These are phyloP conservation scores for Babyrousa celebensis DNA, from an alignment of 2,797 vertebrate species.

Conservation along the genomic window DNA sequence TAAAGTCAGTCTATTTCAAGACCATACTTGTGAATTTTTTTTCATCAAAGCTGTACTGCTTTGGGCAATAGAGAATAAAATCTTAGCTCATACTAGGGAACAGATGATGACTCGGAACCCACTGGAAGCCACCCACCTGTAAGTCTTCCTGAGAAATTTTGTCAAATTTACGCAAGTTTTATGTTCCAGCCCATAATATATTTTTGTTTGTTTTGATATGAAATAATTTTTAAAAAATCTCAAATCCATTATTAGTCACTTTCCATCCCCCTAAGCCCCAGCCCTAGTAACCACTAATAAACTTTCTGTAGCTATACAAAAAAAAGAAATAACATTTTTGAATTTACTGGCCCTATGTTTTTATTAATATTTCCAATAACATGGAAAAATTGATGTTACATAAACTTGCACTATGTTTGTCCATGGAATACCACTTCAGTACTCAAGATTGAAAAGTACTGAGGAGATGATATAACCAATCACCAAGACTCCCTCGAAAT, in stretches of 20 bases:
- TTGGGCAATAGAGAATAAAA: not conserved
- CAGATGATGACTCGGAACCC: not conserved
- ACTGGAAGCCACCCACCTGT: not conserved
- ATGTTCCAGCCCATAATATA: not conserved
- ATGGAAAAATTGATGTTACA: slow-evolving; percentile 50
- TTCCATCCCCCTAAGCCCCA: not conserved
- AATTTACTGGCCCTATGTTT: not conserved
- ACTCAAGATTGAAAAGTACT: not conserved
- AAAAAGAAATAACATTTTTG: slow-evolving; percentile 1
- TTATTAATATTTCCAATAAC: slow-evolving; percentile 63
- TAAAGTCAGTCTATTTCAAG: slow-evolving; percentile 39
- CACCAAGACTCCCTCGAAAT: not conserved
- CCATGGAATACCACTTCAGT: not conserved
- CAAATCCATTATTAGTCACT: not conserved
- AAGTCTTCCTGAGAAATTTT: slow-evolving; percentile 22
- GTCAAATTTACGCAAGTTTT: slow-evolving; percentile 47
- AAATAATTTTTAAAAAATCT: slow-evolving; percentile 29
- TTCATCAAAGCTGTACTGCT: not conserved
- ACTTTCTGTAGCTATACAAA: not conserved
- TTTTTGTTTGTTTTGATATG: slow-evolving; percentile 49
- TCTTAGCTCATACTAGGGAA: not conserved
- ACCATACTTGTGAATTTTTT: not conserved
- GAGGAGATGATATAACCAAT: not conserved
- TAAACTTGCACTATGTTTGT: slow-evolving; percentile 25
- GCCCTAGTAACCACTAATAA: not conserved